Percentiles rank a stretch among this genome's conserved stretches.
Conservation (phyloP, 2,797 vertebrate genomes). For the Scolopax rusticola region DNA sequence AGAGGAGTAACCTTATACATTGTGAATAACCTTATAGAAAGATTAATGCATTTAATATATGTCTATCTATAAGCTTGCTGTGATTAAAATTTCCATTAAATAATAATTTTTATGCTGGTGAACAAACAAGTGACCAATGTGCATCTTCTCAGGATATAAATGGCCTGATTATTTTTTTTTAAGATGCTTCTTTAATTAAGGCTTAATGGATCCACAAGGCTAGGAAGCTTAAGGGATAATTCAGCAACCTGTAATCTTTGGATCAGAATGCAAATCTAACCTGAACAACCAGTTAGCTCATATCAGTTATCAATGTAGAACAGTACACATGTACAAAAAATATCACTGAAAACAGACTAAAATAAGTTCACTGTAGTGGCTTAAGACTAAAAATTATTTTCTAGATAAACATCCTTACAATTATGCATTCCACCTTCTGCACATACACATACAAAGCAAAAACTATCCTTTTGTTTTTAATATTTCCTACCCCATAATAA, state of each 20-base stretch:
- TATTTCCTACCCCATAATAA: background rate
- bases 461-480: background rate
- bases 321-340: background rate
- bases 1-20: conserved; percentile 71
- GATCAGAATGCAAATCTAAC: conserved; percentile 68
- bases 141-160: conserved; percentile 52
- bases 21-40: conserved; percentile 74
- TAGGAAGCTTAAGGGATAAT: conserved; percentile 70
- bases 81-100: conserved; percentile 74
- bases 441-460: background rate
- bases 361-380: background rate
- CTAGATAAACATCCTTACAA: background rate
- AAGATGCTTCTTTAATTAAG: conserved; percentile 65
- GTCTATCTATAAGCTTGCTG: conserved; percentile 57
- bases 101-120: conserved; percentile 68
- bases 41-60: conserved; percentile 71
- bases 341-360: background rate
- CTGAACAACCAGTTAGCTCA: conserved; percentile 27
- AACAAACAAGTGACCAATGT: conserved; percentile 60
- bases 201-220: conserved; percentile 55
- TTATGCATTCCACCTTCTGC: background rate
- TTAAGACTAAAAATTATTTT: conserved; percentile 21
- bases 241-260: conserved; percentile 62
- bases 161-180: conserved; percentile 58
- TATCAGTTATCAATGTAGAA: conserved; percentile 18